Evolutionary conservation across 92 coral and sea anemone genomes (phyloP).

Genomic region (Hydrozoanthus gracilis): DNA sequence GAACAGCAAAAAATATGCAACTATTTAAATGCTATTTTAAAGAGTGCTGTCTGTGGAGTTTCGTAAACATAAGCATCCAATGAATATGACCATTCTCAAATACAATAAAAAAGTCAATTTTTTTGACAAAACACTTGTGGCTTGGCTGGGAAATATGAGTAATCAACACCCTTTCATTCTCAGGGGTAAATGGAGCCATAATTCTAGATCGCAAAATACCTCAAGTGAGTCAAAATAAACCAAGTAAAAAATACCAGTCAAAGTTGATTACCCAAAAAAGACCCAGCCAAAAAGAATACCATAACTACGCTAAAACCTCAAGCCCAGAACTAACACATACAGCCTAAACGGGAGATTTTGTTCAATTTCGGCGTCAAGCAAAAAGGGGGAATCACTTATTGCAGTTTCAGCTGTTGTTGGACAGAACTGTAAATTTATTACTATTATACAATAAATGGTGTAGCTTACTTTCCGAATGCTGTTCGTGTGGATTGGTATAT

Average conservation of each 20-base stretch:
- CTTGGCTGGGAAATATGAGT: conserved; percentile 12
- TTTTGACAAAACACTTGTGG: not conserved
- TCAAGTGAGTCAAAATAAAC: conserved; percentile 20
- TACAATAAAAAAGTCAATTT: not conserved
- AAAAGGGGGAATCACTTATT: conserved; percentile 11
- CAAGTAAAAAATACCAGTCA: conserved; percentile 20
- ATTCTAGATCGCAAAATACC: conserved; percentile 25
- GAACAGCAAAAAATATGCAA: not conserved
- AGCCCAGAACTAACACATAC: too few species aligned
- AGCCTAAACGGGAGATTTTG: conserved; percentile 5
- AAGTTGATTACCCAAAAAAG: too few species aligned
- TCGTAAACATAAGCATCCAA: not conserved
- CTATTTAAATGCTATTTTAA: not conserved
- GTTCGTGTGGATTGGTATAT: conserved; percentile 11
- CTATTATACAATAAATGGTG: not conserved
- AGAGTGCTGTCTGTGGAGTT: conserved; percentile 11
- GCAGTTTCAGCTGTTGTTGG: conserved; percentile 18
- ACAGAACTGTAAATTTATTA: not conserved
- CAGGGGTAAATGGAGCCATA: conserved; percentile 21
- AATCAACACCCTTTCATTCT: conserved; percentile 2
- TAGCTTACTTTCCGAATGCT: conserved; percentile 8
- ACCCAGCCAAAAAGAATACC: too few species aligned
- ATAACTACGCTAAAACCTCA: too few species aligned
- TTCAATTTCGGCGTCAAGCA: conserved; percentile 13
- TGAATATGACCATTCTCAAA: conserved; percentile 8